Conservation (phyloP, 2,113 vertebrate species). For the Danionella cerebrum region DNA sequence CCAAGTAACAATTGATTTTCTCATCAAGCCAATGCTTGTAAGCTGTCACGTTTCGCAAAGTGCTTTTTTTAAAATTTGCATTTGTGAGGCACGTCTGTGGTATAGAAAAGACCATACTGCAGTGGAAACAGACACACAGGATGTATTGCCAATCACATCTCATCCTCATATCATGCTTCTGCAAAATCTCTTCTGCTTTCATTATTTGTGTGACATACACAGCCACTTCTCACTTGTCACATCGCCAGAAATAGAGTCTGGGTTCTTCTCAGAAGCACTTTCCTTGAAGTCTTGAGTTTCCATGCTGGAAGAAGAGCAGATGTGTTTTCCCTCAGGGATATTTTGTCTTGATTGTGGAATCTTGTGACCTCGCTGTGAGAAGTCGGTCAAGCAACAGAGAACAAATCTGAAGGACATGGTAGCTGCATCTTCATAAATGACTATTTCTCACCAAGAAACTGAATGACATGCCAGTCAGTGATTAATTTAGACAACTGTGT, state of each 20-base stretch:
- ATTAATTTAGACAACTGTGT: neutral
- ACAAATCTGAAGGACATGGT: neutral
- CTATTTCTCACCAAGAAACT: neutral
- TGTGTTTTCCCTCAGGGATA: neutral
- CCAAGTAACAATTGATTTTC: too few relatives aligned
- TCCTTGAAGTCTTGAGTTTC: slow-evolving; percentile 13
- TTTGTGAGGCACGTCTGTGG: neutral
- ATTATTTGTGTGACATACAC: neutral
- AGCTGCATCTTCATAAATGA: neutral
- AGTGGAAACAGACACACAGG: neutral
- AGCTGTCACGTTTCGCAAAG: neutral
- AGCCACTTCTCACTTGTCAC: neutral
- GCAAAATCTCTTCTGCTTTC: slow-evolving; percentile 19
- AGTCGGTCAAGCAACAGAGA: neutral
- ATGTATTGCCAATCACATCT: neutral
- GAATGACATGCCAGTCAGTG: neutral
- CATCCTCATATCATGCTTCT: neutral
- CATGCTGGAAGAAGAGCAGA: neutral
- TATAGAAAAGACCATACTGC: neutral
- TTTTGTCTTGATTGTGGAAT: neutral
- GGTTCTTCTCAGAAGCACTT: slow-evolving; percentile 11
- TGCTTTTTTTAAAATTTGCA: neutral
- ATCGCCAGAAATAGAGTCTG: slow-evolving; percentile 4
- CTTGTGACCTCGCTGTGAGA: neutral
- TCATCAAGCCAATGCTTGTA: too few relatives aligned